Evolutionary conservation across 2,888 invertebrate species (phyloP).

Genomic region (Tenthredo amoena): DNA sequence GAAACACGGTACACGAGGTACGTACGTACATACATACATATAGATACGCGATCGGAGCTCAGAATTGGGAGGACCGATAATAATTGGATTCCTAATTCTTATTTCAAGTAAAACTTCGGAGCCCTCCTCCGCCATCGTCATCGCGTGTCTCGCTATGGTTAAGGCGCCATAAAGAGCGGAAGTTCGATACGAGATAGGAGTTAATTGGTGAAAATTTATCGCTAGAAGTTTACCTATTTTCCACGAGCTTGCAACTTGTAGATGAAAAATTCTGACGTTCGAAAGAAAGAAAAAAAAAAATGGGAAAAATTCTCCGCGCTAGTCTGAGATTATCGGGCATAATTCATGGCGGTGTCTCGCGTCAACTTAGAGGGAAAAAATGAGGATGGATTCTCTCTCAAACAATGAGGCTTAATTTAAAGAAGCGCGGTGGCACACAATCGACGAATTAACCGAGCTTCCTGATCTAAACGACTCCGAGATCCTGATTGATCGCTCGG

Average conservation of each 20-base stretch:
- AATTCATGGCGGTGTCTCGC: conserved; percentile 63
- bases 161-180: neutral
- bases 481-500: conserved; percentile 30
- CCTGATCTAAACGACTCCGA: conserved; percentile 50
- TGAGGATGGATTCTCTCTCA: conserved; percentile 70
- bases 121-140: neutral
- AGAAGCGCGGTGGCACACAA: conserved; percentile 57
- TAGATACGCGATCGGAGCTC: neutral
- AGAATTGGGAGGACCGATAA: conserved; percentile 25
- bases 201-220: conserved; percentile 48
- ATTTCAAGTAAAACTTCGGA: conserved; percentile 26
- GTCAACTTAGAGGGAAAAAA: conserved; percentile 59
- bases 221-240: conserved; percentile 4
- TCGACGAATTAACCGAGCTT: conserved; percentile 61
- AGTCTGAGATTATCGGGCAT: conserved; percentile 57
- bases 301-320: neutral
- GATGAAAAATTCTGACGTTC: neutral
- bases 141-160: conserved; percentile 41
- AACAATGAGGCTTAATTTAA: conserved; percentile 67
- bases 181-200: conserved; percentile 27
- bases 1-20: neutral
- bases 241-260: neutral
- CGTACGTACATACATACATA: neutral
- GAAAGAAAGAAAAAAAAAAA: too few species aligned
- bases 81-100: conserved; percentile 34